Evolutionary conservation across 2,888 invertebrate species (phyloP).

Genomic region (Bimastos eiseni): DNA sequence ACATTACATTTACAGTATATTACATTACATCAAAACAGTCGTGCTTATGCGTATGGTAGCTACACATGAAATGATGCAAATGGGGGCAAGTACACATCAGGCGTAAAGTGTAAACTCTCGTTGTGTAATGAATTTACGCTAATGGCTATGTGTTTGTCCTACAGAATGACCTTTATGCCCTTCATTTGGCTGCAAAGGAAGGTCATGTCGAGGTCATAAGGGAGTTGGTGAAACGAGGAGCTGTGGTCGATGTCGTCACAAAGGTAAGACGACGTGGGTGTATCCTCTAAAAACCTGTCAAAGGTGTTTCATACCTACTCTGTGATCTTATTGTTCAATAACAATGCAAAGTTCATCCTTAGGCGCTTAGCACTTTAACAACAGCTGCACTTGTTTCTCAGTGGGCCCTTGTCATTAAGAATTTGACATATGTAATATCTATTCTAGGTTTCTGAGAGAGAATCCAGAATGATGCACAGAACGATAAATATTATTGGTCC

Average conservation of each 20-base stretch:
- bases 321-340: neutral
- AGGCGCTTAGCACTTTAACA: neutral
- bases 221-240: conserved; percentile 91
- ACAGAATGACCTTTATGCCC: conserved; percentile 71
- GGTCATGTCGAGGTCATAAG: conserved; percentile 98
- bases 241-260: conserved; percentile 85
- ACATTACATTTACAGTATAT: no score
- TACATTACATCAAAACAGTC: no score
- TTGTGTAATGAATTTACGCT: neutral
- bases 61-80: neutral
- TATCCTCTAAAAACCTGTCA: neutral
- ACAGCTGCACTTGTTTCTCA: no score
- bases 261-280: conserved; percentile 64
- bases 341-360: neutral
- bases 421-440: neutral
- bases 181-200: conserved; percentile 94
- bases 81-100: neutral
- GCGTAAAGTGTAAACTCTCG: neutral
- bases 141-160: conserved; percentile 1
- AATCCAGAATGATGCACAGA: no score
- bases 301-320: neutral
- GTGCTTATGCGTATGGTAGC: no score
- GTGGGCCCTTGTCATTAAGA: no score
- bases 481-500: neutral
- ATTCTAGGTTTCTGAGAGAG: neutral